Base-by-base conservation (phyloP, 2,797 vertebrate species). In the Oceanodroma leucorhoa region DNA sequence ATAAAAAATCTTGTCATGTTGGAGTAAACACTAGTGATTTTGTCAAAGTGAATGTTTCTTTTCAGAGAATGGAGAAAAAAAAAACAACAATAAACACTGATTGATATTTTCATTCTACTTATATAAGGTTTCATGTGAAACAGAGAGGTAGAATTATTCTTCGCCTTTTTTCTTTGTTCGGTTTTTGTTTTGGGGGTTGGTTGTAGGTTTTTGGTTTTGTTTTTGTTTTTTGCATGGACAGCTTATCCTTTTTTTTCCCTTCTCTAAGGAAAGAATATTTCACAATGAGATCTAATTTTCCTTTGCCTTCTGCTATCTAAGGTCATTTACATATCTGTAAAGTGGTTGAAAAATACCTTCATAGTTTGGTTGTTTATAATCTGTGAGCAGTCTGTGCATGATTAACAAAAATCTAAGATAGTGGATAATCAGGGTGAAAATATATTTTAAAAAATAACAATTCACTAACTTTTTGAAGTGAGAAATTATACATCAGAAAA, bases 401-500 rank as follows among this genome's bases (percentile, higher is more conserved):
- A 66, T 15, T 46, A 87, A 75, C 14, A 9, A 41, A 67, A 70
- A 69, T 32, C 8, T 62, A 58, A 89, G 29, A 60, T 14, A 67
- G 13, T 38, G 16, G 17, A 65, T 71, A 79, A 69, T 58, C 38
- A 53, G 17, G 9, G 16, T 53, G 26, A 91, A 90, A 84, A 75
- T 26, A n/a, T 20, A 40, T 79, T 81, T 79, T 5, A 18, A 75
- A 86, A 53, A 77, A 70, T 24, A 48, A 41, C 2, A 64, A 84
- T 41, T 75, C 21, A 14, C 9, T 48, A 43, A 64, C 3, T 57
- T 88, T 60, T 78, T 0, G 34, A 81, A 83, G 72, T 24, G 1
- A 90, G 79, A 87, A 93, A 69, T 92, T 71, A 60, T 80, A 66
- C 36, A 55, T 84, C 48, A 51, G 58, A 79, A 80, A 94, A 45